Percentiles rank a stretch among this genome's conserved stretches.
These are phyloP conservation scores for Dicyrtomina minuta DNA, from an alignment of 2,888 invertebrate genomes.

Conservation along the genomic window DNA sequence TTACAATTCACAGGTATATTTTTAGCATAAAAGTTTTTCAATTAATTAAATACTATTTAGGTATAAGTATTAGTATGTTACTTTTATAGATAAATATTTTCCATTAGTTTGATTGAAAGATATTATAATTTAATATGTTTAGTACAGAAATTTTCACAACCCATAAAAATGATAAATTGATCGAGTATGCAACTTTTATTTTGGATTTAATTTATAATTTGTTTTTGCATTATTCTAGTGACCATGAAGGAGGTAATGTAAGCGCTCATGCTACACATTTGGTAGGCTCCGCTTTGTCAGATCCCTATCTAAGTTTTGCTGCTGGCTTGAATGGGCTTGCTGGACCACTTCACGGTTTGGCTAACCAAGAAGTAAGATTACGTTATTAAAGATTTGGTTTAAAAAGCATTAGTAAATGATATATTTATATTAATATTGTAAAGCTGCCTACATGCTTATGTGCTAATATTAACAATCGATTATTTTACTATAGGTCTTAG, in stretches of 20 bases:
- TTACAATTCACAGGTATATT: slow-evolving; percentile 80
- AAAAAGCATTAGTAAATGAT: neutral
- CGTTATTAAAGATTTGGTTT: neutral
- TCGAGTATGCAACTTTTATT: too few species aligned
- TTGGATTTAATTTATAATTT: too few species aligned
- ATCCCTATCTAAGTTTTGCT: slow-evolving; percentile 88
- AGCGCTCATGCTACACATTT: slow-evolving; percentile 92
- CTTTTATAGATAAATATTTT: too few species aligned
- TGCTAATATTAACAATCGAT: neutral
- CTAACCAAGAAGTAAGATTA: slow-evolving; percentile 77
- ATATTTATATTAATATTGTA: too few species aligned
- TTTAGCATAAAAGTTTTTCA: too few species aligned
- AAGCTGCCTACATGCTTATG: too few species aligned
- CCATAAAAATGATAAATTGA: too few species aligned
- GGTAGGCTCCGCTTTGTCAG: slow-evolving; percentile 90
- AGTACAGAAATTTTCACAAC: too few species aligned
- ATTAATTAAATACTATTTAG: neutral
- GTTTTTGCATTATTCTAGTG: too few species aligned
- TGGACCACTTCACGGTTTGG: slow-evolving; percentile 92
- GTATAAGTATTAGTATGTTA: too few species aligned
- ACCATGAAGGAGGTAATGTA: slow-evolving; percentile 96
- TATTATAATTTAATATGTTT: too few species aligned
- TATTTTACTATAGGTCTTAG: slow-evolving; percentile 68
- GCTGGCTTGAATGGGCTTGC: slow-evolving; percentile 93
- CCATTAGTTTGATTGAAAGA: too few species aligned